Evolutionary conservation across 2,113 vertebrate genomes (phyloP).

Genomic region (Brachyistius frenatus): DNA sequence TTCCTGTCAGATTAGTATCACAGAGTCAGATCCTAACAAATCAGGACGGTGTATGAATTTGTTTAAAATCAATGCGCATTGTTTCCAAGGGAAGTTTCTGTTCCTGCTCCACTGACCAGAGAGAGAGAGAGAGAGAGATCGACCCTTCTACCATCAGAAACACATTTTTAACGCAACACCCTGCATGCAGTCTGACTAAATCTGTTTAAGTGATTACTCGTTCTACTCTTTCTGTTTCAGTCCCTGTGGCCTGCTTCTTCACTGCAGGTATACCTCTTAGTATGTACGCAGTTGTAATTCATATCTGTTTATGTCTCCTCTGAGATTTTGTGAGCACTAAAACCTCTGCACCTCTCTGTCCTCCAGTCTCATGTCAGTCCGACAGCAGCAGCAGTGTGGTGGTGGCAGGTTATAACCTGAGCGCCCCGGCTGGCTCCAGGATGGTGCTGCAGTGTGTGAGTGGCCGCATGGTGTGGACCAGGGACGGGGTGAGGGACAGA

Average conservation of each 20-base stretch:
- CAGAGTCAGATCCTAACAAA: neutral
- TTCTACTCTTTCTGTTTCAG: conserved; percentile 60
- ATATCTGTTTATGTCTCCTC: neutral
- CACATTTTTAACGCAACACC: neutral
- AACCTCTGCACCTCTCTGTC: conserved; percentile 1
- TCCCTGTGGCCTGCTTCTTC: conserved; percentile 62
- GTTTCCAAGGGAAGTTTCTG: too few relatives aligned
- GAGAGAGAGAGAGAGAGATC: too few relatives aligned
- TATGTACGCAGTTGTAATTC: conserved; percentile 19
- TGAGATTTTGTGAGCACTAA: neutral
- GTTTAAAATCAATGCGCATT: too few relatives aligned
- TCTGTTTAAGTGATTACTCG: conserved; percentile 40
- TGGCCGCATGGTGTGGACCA: conserved; percentile 95
- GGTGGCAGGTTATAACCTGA: conserved; percentile 88
- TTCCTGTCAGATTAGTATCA: conserved; percentile 27
- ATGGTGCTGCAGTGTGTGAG: conserved; percentile 91
- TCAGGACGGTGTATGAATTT: too few relatives aligned
- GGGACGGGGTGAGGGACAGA: conserved; percentile 90
- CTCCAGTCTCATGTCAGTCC: conserved; percentile 73
- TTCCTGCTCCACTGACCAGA: too few relatives aligned
- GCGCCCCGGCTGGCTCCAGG: conserved; percentile 80
- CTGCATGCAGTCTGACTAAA: neutral
- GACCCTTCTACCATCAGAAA: too few relatives aligned
- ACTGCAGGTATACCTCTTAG: conserved; percentile 64
- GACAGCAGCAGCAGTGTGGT: conserved; percentile 86